Conservation (phyloP, 2,113 vertebrate genomes). For the Rhinogobius similis region DNA sequence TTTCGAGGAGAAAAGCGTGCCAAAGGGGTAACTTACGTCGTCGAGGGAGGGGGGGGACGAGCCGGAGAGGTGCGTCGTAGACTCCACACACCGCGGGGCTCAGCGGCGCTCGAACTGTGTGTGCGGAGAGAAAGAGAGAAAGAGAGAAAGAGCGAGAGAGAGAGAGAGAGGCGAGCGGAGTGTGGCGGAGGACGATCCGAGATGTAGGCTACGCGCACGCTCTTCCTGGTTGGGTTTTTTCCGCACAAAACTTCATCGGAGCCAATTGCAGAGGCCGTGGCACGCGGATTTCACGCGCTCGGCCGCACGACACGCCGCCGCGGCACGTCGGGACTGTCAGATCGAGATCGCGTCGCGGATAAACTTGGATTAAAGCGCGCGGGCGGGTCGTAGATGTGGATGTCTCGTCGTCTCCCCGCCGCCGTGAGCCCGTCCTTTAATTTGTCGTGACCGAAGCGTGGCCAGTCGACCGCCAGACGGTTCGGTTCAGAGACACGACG, state of each 20-base stretch:
- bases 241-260: slow-evolving; percentile 67
- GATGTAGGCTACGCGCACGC: slow-evolving; percentile 31
- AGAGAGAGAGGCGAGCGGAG: slow-evolving; percentile 53
- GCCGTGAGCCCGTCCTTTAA: background rate
- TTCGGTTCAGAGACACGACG: slow-evolving; percentile 14
- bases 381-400: background rate
- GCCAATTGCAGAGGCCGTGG: slow-evolving; percentile 55
- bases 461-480: slow-evolving; percentile 27
- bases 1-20: background rate
- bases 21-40: slow-evolving; percentile 56
- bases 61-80: slow-evolving; percentile 64
- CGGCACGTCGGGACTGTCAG: slow-evolving; percentile 17
- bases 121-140: background rate
- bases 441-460: slow-evolving; percentile 56
- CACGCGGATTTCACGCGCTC: background rate
- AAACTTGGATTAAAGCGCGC: slow-evolving; percentile 37
- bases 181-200: slow-evolving; percentile 54
- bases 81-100: slow-evolving; percentile 27
- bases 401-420: background rate
- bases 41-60: background rate
- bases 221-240: slow-evolving; percentile 75
- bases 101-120: slow-evolving; percentile 64
- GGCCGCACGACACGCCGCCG: slow-evolving; percentile 35
- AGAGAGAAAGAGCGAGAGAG: slow-evolving; percentile 23
- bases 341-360: background rate